Evolutionary conservation across 2,888 invertebrate species (phyloP).

Genomic region (Lasioglossum morio): DNA sequence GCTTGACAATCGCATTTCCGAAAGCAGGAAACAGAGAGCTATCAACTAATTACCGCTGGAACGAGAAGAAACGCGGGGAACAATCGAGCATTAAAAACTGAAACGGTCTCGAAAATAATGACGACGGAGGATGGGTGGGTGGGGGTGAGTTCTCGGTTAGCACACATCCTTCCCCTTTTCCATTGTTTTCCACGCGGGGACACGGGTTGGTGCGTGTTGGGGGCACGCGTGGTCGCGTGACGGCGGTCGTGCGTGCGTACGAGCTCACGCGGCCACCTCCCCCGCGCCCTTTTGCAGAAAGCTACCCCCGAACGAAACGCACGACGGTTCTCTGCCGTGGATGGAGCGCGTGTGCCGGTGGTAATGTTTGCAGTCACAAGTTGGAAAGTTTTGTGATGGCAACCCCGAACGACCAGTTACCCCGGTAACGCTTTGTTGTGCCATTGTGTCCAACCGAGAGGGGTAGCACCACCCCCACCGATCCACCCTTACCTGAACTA

Average conservation of each 20-base stretch:
- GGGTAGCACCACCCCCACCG: conserved; percentile 52
- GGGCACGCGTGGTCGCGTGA: background rate
- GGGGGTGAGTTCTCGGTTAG: background rate
- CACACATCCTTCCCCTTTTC: conserved; percentile 25
- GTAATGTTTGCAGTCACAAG: conserved; percentile 78
- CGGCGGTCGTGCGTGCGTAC: conserved; percentile 22
- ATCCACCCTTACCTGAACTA: conserved; percentile 32
- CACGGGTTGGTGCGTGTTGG: conserved; percentile 57
- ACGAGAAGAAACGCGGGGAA: background rate
- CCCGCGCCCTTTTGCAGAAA: background rate
- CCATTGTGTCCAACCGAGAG: conserved; percentile 69
- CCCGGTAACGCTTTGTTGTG: conserved; percentile 84
- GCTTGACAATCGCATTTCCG: background rate
- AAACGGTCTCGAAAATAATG: conserved; percentile 38
- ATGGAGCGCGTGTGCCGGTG: conserved; percentile 62
- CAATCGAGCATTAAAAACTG: conserved; percentile 36
- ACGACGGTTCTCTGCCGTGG: conserved; percentile 17
- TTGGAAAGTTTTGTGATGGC: conserved; percentile 83
- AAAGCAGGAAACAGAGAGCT: background rate
- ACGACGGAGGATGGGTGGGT: background rate
- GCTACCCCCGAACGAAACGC: background rate
- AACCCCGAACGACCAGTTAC: conserved; percentile 79
- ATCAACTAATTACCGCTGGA: background rate
- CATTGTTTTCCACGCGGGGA: conserved; percentile 61
- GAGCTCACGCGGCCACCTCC: conserved; percentile 14